Base-by-base conservation (phyloP, 2,113 vertebrate species). In the Tetraodon nigroviridis region DNA sequence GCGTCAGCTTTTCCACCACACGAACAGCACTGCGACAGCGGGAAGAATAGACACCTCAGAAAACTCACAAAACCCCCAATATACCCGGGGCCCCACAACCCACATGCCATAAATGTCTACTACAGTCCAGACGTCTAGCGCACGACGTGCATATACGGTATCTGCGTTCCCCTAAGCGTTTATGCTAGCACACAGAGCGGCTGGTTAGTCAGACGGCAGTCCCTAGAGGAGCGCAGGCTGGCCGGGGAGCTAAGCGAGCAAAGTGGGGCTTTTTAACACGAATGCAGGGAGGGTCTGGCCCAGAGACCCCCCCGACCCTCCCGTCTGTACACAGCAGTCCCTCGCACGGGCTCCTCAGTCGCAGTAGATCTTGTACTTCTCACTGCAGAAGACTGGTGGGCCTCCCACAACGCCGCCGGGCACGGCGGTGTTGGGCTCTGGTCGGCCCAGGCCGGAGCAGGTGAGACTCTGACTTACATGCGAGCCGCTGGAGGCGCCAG, bases 341-440 rank as follows among this genome's bases (percentile, higher is more conserved):
- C 53, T 44, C 66, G 76, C 55, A 7, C 68, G 59, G 42, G 5
- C 42, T 22, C 55, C 40, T 22, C 92, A 96, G 85, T 99, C 96
- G 82, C 96, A 99, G 90, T 88, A 98, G 87, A 98, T 93, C 90
- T 97, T 98, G 80, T 97, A 98, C 81, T 99, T 99, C 88, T 99
- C 95, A 16, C 90, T 93, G 91, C 94, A 99, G 72, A 96, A 93
- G 68, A 97, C 86, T 51, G 75, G 86, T 37, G 94, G 94, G 75
- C 87, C 91, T 86, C 89, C 86, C 75, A 86, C 61, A 24, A 95
- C 90, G 84, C 92, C 91, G 24, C 90, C 73, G 50, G 91, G 91
- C 76, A 95, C 21, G 2, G 74, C 73, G 17, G 22, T 82, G 84
- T 55, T 75, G 79, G 11, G 79, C 82, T 87, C 87, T 1, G 78